Evolutionary conservation across 2,888 invertebrate genomes (phyloP).

Genomic region (Linyphia triangularis): DNA sequence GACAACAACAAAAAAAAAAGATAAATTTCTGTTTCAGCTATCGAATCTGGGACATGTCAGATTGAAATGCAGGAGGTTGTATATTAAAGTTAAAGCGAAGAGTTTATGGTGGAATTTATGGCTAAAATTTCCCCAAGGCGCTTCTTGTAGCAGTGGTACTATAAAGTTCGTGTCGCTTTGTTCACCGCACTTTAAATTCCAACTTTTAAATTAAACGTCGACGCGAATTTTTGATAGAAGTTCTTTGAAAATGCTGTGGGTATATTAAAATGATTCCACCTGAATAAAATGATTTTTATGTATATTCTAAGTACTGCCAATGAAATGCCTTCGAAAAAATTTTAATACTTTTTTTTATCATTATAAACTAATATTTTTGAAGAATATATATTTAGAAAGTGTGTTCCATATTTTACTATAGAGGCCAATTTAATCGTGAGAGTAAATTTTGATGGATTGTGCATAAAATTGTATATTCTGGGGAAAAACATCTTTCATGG

Average conservation of each 20-base stretch:
- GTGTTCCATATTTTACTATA: too few species aligned
- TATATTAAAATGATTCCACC: neutral
- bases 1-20: neutral
- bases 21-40: slow-evolving; percentile 14
- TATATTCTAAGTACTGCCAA: too few species aligned
- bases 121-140: slow-evolving; percentile 14
- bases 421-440: too few species aligned
- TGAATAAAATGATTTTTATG: too few species aligned
- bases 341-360: too few species aligned
- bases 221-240: neutral
- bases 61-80: slow-evolving; percentile 19
- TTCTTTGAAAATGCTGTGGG: neutral
- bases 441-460: too few species aligned
- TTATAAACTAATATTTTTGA: too few species aligned
- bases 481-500: too few species aligned
- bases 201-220: neutral
- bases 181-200: neutral
- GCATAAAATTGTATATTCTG: too few species aligned
- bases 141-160: neutral
- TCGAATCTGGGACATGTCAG: slow-evolving; percentile 43
- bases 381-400: too few species aligned
- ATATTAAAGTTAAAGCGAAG: slow-evolving; percentile 20
- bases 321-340: too few species aligned
- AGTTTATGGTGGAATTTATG: slow-evolving; percentile 11
- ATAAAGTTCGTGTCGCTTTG: neutral